Conservation (phyloP, 2,113 vertebrate genomes). For the Catagonus wagneri region DNA sequence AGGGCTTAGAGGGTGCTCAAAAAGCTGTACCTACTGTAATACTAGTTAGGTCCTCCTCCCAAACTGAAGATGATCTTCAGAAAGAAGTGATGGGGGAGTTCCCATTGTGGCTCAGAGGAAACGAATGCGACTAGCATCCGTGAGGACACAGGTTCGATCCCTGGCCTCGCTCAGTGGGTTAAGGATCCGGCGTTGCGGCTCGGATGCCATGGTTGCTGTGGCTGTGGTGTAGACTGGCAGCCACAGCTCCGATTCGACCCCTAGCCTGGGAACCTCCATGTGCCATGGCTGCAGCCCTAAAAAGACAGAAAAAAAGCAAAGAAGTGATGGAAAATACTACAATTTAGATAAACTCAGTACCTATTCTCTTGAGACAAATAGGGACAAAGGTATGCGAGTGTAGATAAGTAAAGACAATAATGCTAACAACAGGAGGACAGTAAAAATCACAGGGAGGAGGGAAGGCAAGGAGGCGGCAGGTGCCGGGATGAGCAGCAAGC, state of each 20-base stretch:
- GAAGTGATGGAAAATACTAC: neutral
- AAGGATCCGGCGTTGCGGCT: no score
- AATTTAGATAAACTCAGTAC: neutral
- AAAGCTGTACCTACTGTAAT: neutral
- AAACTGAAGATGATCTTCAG: neutral
- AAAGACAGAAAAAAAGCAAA: no score
- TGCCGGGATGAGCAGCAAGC: neutral
- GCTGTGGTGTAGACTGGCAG: no score
- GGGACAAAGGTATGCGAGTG: neutral
- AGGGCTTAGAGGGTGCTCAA: neutral
- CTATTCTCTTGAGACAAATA: neutral
- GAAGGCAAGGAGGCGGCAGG: accelerated
- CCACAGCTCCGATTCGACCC: no score
- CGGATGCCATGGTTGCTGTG: no score
- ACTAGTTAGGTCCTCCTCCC: neutral
- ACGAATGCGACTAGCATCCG: no score
- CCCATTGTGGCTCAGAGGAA: no score
- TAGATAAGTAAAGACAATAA: neutral
- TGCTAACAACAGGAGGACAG: neutral
- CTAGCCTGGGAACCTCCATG: no score
- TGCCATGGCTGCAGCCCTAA: no score
- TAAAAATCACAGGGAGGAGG: neutral
- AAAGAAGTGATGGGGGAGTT: neutral
- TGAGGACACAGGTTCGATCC: no score
- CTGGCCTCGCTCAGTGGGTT: no score